Evolutionary conservation across 2,888 invertebrate genomes (phyloP).

Genomic region (Rambutsinella grinnellia): DNA sequence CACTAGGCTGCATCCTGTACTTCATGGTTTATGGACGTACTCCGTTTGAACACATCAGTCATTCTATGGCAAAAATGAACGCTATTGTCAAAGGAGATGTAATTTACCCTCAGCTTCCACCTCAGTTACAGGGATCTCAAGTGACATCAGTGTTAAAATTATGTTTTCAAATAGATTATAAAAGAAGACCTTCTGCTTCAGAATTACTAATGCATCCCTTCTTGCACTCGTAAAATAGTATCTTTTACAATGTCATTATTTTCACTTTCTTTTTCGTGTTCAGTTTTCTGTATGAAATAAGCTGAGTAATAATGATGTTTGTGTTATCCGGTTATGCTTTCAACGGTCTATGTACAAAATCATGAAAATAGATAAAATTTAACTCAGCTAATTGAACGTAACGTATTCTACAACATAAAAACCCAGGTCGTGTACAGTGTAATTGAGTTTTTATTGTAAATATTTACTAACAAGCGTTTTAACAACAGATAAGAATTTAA

Average conservation of each 20-base stretch:
- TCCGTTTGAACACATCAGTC: conserved; percentile 87
- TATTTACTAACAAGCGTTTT: too few species aligned
- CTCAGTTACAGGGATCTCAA: conserved; percentile 72
- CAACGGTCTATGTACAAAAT: too few species aligned
- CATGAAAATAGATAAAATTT: too few species aligned
- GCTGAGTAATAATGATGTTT: too few species aligned
- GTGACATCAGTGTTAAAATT: conserved; percentile 77
- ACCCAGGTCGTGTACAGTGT: too few species aligned
- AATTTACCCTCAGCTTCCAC: conserved; percentile 75
- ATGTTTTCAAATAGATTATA: conserved; percentile 82
- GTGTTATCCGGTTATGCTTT: too few species aligned
- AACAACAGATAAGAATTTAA: too few species aligned
- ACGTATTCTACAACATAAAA: too few species aligned
- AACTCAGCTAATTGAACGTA: too few species aligned
- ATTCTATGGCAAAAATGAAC: conserved; percentile 80
- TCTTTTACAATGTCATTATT: neutral
- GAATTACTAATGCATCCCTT: conserved; percentile 77
- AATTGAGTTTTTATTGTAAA: too few species aligned
- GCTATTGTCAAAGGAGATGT: conserved; percentile 84
- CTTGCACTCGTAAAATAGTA: conserved; percentile 55
- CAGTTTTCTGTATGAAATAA: too few species aligned
- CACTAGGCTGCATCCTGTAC: conserved; percentile 96
- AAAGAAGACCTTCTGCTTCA: conserved; percentile 80
- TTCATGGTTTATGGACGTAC: conserved; percentile 90
- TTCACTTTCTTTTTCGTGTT: neutral